Evolutionary conservation across 2,888 invertebrate species (phyloP), one percentile per base, ranked within the genome.

Genomic region (Alloplasta piceator): DNA sequence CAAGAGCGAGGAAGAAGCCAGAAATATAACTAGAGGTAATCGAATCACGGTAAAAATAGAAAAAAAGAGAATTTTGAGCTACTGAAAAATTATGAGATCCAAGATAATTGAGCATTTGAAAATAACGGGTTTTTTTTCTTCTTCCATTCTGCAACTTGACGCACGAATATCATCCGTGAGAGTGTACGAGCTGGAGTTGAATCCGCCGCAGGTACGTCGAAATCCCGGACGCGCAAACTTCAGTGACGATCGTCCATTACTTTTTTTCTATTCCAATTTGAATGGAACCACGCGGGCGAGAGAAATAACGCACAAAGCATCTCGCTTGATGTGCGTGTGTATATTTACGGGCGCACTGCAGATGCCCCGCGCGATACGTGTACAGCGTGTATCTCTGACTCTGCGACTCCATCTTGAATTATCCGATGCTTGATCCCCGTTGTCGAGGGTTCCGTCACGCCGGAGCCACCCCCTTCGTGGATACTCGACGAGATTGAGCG

Each of bases 391-490:
- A 60, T 75, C 83, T 76, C 89, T 91, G 90, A 91, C 91, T 91
- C 89, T 70, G 82, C 91, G 90, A 91, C 91, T 91, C 90, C 89
- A 91, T 91, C 87, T 91, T 91, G 91, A 91, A 90, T 90, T 86
- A 89, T 90, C 88, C 87, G 85, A 84, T 86, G 82, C 83, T 78
- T 79, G 84, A 87, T 88, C 87, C 85, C 85, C 5, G 81, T 72
- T 83, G 26, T 64, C 67, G 79, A 67, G 61, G 63, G 64, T 14
- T 78, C 26, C 26, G 3, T 55, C 63, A 16, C 48, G 55, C 36
- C 36, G 48, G 48, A 61, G 56, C 68, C 80, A 60, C 75, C 78
- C 79, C 77, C 74, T 67, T 76, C 63, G 73, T 70, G 52, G 64
- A 73, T 73, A 70, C 78, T 50, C 14, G 43, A 14, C 66, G 64